phyloP scores from a whole-genome alignment of 2,888 invertebrate species.

The Lasioglossum villosulum region DNA sequence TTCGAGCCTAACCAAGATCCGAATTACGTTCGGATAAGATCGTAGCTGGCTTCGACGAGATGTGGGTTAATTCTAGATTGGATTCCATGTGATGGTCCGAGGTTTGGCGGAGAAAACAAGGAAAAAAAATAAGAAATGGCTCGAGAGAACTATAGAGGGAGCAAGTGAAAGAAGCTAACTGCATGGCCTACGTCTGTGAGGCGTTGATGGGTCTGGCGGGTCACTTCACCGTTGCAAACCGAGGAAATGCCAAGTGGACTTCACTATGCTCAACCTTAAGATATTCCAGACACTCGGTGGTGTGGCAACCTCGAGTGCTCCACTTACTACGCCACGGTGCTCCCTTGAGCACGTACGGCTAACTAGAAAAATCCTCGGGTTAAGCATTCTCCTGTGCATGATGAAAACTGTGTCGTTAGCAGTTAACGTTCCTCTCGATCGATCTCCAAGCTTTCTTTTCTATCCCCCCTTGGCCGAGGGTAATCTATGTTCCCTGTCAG shows the following conservation, averaged over 20 bases:
- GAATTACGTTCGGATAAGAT: neutral
- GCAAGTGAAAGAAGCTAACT: constrained; percentile 38
- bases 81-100: neutral
- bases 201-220: constrained; percentile 81
- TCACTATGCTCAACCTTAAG: constrained; percentile 67
- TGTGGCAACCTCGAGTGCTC: constrained; percentile 52
- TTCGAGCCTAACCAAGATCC: neutral
- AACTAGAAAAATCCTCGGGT: constrained; percentile 74
- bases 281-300: constrained; percentile 68
- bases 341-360: constrained; percentile 77
- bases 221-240: constrained; percentile 81
- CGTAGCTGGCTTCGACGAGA: neutral
- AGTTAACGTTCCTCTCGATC: constrained; percentile 63
- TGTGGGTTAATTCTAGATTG: constrained; percentile 4
- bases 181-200: constrained; percentile 62
- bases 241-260: constrained; percentile 76
- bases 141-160: neutral
- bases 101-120: neutral
- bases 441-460: constrained; percentile 16
- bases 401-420: constrained; percentile 78
- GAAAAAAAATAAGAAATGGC: neutral
- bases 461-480: neutral
- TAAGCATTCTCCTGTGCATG: constrained; percentile 70
- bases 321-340: constrained; percentile 48
- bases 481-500: neutral